Conservation (phyloP, 1,140 invertebrate species). For the Paraescarpia echinospica region DNA sequence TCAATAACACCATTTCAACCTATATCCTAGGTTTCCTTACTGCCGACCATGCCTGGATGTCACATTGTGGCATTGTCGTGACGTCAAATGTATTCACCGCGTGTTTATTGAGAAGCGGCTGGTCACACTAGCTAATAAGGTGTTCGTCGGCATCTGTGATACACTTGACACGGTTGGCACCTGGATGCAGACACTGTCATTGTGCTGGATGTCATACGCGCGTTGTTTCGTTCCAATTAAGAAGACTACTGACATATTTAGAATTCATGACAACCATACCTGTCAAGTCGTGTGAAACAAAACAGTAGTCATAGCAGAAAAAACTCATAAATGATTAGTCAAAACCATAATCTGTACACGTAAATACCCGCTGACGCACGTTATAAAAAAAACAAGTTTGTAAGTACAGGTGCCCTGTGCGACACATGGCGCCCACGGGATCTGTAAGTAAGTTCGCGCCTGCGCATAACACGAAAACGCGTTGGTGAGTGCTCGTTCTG, state of each 20-base stretch:
- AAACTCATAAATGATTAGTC: too few relatives aligned
- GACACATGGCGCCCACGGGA: too few relatives aligned
- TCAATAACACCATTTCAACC: not conserved
- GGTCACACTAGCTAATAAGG: not conserved
- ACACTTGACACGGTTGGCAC: not conserved
- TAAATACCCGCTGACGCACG: too few relatives aligned
- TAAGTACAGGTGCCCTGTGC: too few relatives aligned
- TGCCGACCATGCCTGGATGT: not conserved
- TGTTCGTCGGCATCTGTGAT: not conserved
- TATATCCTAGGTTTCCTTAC: not conserved
- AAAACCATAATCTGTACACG: too few relatives aligned
- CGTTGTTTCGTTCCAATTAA: not conserved
- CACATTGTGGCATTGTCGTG: not conserved
- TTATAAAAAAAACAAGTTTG: too few relatives aligned
- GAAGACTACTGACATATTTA: not conserved
- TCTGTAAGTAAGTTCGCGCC: too few relatives aligned
- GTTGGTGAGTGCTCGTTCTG: too few relatives aligned
- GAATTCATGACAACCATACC: not conserved
- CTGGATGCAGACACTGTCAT: not conserved
- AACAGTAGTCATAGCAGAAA: too few relatives aligned
- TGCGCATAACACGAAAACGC: too few relatives aligned
- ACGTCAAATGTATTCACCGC: not conserved
- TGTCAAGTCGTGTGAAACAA: too few relatives aligned
- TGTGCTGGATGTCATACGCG: not conserved
- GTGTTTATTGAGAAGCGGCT: not conserved